Conservation (phyloP, 2,797 vertebrate genomes). For the Schizopygopsis pylzovi region DNA sequence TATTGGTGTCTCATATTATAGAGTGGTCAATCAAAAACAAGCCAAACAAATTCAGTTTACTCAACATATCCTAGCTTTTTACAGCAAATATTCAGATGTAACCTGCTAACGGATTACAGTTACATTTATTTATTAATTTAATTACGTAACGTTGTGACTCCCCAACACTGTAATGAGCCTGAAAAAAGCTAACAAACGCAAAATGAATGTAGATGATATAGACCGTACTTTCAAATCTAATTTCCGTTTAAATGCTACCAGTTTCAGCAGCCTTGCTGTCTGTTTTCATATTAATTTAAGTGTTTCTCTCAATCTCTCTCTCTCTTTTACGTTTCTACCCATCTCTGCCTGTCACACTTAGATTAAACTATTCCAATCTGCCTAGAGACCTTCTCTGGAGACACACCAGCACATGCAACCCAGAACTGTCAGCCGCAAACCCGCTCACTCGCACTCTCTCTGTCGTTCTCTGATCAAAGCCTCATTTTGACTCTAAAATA, state of each 20-base stretch:
- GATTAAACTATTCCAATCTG: slow-evolving; percentile 59
- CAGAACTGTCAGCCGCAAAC: slow-evolving; percentile 60
- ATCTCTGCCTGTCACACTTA: slow-evolving; percentile 36
- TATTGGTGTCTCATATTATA: too few relatives aligned
- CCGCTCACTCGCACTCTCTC: slow-evolving; percentile 27
- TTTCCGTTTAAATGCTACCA: neutral
- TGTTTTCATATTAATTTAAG: slow-evolving; percentile 23
- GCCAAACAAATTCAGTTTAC: too few relatives aligned
- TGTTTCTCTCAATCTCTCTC: slow-evolving; percentile 15
- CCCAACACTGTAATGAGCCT: neutral
- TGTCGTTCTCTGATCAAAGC: slow-evolving; percentile 51
- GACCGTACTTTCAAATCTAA: neutral
- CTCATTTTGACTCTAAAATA: slow-evolving; percentile 49
- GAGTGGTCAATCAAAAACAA: too few relatives aligned
- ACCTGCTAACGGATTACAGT: too few relatives aligned
- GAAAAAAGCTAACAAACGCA: neutral
- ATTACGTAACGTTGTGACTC: neutral
- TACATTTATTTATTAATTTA: neutral
- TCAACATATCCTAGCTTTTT: too few relatives aligned
- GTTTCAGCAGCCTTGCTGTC: slow-evolving; percentile 1
- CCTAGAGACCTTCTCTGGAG: slow-evolving; percentile 56
- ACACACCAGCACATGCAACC: slow-evolving; percentile 60
- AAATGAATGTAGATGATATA: neutral
- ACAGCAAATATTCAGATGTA: too few relatives aligned
- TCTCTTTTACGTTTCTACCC: slow-evolving; percentile 11